These are phyloP conservation scores for Eulemur mongoz DNA, from an alignment of 2,797 vertebrate species.

Conservation along the genomic window DNA sequence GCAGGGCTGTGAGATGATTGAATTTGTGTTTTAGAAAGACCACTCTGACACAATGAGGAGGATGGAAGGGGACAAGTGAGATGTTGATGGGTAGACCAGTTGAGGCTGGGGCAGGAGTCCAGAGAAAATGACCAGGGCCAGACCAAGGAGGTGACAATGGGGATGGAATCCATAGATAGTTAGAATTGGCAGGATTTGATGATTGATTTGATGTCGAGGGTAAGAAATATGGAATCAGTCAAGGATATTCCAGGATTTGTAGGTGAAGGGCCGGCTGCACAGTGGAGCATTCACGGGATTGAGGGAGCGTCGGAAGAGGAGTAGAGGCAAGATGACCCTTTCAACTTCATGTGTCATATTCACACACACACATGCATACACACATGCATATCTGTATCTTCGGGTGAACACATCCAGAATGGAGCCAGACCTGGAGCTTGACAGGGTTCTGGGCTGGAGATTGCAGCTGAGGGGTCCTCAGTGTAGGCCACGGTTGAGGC, in stretches of 20 bases:
- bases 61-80: background rate
- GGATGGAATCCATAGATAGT: too few species aligned
- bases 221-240: background rate
- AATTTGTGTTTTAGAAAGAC: background rate
- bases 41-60: fast-evolving
- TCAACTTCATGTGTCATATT: background rate
- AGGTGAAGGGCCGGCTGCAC: fast-evolving
- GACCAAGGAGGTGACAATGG: fast-evolving
- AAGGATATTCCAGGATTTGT: background rate
- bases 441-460: background rate
- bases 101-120: background rate
- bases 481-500: fast-evolving
- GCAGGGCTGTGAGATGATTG: background rate
- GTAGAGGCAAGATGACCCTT: fast-evolving
- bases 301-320: background rate
- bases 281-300: fast-evolving
- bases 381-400: fast-evolving
- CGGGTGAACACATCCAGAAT: background rate
- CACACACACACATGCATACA: fast-evolving
- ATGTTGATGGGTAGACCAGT: background rate
- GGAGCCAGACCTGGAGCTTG: too few species aligned
- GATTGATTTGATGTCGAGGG: background rate
- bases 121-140: background rate
- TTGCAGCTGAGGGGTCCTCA: background rate
- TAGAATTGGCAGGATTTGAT: background rate